Evolutionary conservation across 2,797 vertebrate species (phyloP).

Genomic region (Amblyopsis hoosieri): DNA sequence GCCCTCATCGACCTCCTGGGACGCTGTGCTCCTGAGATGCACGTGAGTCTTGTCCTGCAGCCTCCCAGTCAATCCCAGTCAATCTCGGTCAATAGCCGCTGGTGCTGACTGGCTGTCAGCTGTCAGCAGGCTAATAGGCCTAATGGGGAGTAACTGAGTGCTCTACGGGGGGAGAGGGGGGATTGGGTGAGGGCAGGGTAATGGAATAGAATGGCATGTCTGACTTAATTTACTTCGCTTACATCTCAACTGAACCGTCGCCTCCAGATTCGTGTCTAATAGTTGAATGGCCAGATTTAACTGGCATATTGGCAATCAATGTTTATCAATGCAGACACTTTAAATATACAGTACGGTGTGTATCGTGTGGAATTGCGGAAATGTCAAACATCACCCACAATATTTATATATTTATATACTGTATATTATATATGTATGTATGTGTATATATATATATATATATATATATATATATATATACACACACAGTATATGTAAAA

Average conservation of each 20-base stretch:
- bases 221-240: background rate
- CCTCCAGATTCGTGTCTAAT: background rate
- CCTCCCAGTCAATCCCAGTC: conserved; percentile 5
- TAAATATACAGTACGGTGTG: too few relatives aligned
- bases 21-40: conserved; percentile 94
- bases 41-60: conserved; percentile 78
- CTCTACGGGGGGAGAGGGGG: background rate
- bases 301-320: background rate
- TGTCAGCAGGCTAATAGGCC: conserved; percentile 15
- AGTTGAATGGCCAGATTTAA: background rate
- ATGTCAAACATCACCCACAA: too few relatives aligned
- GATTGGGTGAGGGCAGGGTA: background rate
- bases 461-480: too few relatives aligned
- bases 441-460: too few relatives aligned
- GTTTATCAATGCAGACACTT: background rate
- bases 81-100: conserved; percentile 20
- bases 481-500: too few relatives aligned
- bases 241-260: conserved; percentile 5
- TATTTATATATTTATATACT: too few relatives aligned
- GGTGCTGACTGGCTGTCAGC: conserved; percentile 7
- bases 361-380: too few relatives aligned
- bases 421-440: too few relatives aligned
- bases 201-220: background rate
- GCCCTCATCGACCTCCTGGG: conserved; percentile 93
- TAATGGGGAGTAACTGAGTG: conserved; percentile 16